phyloP scores from a whole-genome alignment of 2,113 vertebrate species.

The Hippocampus barbouri region DNA sequence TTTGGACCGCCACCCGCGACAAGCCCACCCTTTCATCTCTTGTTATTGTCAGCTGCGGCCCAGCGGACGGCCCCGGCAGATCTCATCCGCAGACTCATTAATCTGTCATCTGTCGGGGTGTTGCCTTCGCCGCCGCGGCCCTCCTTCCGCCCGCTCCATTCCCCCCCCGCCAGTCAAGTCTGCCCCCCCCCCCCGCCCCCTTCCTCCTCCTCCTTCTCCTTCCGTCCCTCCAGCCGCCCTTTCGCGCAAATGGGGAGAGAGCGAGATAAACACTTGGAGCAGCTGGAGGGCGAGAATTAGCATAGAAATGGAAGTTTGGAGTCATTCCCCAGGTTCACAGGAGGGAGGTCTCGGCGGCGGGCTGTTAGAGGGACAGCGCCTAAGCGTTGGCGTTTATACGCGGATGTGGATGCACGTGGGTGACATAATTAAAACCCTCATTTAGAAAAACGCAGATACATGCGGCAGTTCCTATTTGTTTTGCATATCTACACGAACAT shows the following conservation, averaged over 20 bases:
- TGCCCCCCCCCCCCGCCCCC: neutral
- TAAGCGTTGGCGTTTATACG: conserved; percentile 12
- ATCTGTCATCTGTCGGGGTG: conserved; percentile 66
- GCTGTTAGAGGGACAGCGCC: conserved; percentile 43
- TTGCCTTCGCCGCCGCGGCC: conserved; percentile 42
- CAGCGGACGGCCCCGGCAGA: conserved; percentile 58
- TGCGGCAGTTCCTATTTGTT: neutral
- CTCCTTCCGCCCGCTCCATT: conserved; percentile 30
- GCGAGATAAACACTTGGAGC: conserved; percentile 64
- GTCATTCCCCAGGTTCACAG: conserved; percentile 66
- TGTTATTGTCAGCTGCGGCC: conserved; percentile 64
- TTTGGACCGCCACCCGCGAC: conserved; percentile 24
- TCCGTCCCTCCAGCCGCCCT: conserved; percentile 32
- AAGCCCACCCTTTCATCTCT: conserved; percentile 55
- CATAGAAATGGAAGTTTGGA: conserved; percentile 73
- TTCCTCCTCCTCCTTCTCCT: conserved; percentile 15
- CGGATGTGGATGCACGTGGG: neutral
- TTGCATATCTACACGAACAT: conserved; percentile 1
- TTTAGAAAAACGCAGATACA: neutral
- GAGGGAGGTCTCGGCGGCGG: conserved; percentile 54
- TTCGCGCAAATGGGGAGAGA: conserved; percentile 37
- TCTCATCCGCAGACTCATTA: conserved; percentile 64
- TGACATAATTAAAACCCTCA: neutral
- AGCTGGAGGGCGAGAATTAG: conserved; percentile 62
- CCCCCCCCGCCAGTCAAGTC: conserved; percentile 39